These are phyloP conservation scores for Phania funesta DNA, from an alignment of 2,888 invertebrate species.

Conservation along the genomic window DNA sequence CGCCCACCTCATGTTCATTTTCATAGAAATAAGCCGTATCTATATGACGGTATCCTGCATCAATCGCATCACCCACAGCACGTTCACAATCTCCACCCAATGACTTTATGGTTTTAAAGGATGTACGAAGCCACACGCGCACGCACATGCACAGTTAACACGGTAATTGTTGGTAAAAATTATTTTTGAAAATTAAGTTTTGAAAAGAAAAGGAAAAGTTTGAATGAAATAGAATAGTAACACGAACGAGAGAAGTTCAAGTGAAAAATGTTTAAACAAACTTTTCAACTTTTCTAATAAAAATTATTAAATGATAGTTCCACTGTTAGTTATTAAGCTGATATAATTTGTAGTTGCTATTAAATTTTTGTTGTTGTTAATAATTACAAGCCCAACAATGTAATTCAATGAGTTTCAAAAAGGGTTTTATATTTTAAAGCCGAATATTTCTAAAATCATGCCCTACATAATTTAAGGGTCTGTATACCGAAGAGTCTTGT, in stretches of 20 bases:
- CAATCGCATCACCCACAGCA: slow-evolving; percentile 80
- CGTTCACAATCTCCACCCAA: slow-evolving; percentile 77
- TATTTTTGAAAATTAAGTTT: slow-evolving; percentile 33
- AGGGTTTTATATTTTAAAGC: too few species aligned
- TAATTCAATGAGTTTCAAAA: too few species aligned
- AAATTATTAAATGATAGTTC: slow-evolving; percentile 14
- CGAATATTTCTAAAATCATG: too few species aligned
- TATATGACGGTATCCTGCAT: slow-evolving; percentile 82
- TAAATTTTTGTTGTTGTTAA: too few species aligned
- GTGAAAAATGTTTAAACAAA: slow-evolving; percentile 47
- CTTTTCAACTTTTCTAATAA: slow-evolving; percentile 57
- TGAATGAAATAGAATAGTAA: not conserved
- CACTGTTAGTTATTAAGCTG: not conserved
- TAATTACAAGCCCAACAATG: too few species aligned
- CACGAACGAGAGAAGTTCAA: slow-evolving; percentile 13
- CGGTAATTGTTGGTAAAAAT: slow-evolving; percentile 43
- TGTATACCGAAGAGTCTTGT: too few species aligned
- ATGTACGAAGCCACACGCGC: not conserved
- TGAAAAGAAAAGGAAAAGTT: slow-evolving; percentile 15
- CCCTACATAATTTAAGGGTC: too few species aligned
- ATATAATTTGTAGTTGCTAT: not conserved
- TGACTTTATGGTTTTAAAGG: slow-evolving; percentile 70
- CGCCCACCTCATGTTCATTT: slow-evolving; percentile 80
- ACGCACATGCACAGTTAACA: slow-evolving; percentile 27
- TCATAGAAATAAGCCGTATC: slow-evolving; percentile 82